A percentile compares a stretch with the other conserved stretches of the same genome.
These are phyloP conservation scores for Drusus annulatus DNA, from an alignment of 1,140 invertebrate species.

Conservation along the genomic window DNA sequence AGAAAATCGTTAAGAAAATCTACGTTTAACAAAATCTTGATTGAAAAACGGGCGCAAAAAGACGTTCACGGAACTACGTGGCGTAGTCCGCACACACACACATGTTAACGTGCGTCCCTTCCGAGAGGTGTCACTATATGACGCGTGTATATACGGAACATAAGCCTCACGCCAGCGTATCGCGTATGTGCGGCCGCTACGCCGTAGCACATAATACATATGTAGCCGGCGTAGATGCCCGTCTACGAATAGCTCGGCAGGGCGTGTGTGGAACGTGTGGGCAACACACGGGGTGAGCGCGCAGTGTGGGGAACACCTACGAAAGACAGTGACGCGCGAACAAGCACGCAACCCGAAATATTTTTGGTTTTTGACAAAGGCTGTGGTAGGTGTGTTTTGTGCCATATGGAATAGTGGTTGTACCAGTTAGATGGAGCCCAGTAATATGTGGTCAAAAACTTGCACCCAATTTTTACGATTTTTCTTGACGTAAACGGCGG, in stretches of 20 bases:
- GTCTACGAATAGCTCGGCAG: constrained; percentile 36
- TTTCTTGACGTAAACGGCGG: too few species aligned
- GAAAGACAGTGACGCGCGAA: constrained; percentile 48
- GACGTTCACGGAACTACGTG: neutral
- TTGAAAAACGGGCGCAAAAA: too few species aligned
- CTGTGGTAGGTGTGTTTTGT: too few species aligned
- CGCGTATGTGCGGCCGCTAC: constrained; percentile 33
- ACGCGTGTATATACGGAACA: constrained; percentile 23
- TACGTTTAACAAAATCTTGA: too few species aligned
- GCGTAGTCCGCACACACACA: constrained; percentile 3
- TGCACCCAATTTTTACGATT: too few species aligned
- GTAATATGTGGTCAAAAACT: too few species aligned
- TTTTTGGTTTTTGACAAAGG: too few species aligned
- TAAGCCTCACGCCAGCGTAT: constrained; percentile 38
- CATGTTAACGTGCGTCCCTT: neutral
- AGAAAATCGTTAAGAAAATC: too few species aligned
- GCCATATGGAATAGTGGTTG: too few species aligned
- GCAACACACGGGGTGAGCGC: constrained; percentile 31
- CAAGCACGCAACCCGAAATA: constrained; percentile 23
- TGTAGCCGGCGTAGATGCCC: constrained; percentile 21
- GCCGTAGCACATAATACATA: constrained; percentile 15
- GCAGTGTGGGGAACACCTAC: constrained; percentile 54
- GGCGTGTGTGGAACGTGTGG: constrained; percentile 31
- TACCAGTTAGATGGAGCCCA: too few species aligned
- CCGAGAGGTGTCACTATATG: constrained; percentile 27